Evolutionary conservation across 1,140 invertebrate genomes (phyloP), one percentile per base, ranked within the genome.

Genomic region (Saxidomus purpurata): DNA sequence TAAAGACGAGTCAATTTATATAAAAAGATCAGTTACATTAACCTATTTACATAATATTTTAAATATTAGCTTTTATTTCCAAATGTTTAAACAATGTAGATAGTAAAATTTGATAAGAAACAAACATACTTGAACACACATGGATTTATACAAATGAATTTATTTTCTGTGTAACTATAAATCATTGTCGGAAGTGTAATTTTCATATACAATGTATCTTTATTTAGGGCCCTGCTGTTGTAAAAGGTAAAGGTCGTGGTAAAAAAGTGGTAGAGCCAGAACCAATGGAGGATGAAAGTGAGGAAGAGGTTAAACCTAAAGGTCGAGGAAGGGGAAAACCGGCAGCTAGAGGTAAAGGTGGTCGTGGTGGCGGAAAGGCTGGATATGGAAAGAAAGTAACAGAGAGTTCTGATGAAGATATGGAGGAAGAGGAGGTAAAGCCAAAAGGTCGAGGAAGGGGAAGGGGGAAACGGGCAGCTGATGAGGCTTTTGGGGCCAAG

Each of bases 261-360:
- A 79, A 79, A 36, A 55, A 79, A 25, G 76, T 43, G 1, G 40
- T 43, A n/a, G 40, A 77, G 3, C 38, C 40, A 17, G 36, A 71
- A 40, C 71, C 71, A 49, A 47, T n/a, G 22, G 71, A 76, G 31
- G 17, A 11, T 28, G 47, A 49, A 40, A 49, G 47, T 22, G 47
- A 55, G 15, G 76, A 79, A 79, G 76, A 79, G 15, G 76, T 47
- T 1, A 79, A 79, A 79, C 76, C 76, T 36, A 79, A 79, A 79
- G 76, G 76, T 55, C 76, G 49, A 34, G 76, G 76, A 36, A 47
- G 76, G 13, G 76, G 76, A 22, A 67, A 67, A 31, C 31, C 63
- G 4, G 76, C 47, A 2, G 76, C 76, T 55, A 17, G n/a, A 4
- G 25, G 11, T 22, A 76, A 76, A 47, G 71, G 40, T 22, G 47